Percentiles rank a stretch among this genome's conserved stretches.
Evolutionary conservation across 2,113 vertebrate genomes (phyloP).

Genomic region (Panurus biarmicus): DNA sequence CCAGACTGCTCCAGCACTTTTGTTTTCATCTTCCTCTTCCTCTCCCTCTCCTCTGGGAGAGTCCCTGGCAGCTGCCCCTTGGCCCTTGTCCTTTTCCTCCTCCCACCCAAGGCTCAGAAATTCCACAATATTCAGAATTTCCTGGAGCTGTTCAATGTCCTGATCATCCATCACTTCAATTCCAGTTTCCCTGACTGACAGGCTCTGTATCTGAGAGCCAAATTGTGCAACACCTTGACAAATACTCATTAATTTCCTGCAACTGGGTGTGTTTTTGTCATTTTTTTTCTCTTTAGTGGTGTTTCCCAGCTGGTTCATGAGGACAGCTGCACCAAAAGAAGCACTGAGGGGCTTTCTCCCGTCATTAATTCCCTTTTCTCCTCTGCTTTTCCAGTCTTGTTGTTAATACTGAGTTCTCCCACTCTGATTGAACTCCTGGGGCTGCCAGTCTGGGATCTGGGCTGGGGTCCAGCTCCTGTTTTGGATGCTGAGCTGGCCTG

Average conservation of each 20-base stretch:
- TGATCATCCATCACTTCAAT: not conserved
- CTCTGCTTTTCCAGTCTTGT: fast-evolving
- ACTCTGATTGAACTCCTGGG: not conserved
- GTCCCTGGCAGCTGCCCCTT: not conserved
- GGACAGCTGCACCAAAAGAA: not conserved
- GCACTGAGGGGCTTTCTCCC: not conserved
- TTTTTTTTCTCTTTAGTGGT: not conserved
- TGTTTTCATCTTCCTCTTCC: not conserved
- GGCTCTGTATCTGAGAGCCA: not conserved
- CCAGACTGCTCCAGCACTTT: not conserved
- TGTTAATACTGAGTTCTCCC: not conserved
- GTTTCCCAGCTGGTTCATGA: not conserved
- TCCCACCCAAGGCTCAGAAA: not conserved
- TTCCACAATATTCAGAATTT: not conserved
- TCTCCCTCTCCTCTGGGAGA: not conserved
- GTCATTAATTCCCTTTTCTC: not conserved
- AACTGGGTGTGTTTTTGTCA: not conserved
- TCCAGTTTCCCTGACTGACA: not conserved
- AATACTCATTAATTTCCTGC: not conserved
- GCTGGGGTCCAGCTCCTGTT: not conserved
- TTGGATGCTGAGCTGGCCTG: fast-evolving
- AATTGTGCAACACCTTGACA: not conserved
- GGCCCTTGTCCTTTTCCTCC: not conserved
- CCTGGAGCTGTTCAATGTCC: not conserved
- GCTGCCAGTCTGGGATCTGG: not conserved